Percentiles rank a stretch among this genome's conserved stretches.
Conservation (phyloP, 1,140 invertebrate genomes). For the Brachionus calyciflorus region DNA sequence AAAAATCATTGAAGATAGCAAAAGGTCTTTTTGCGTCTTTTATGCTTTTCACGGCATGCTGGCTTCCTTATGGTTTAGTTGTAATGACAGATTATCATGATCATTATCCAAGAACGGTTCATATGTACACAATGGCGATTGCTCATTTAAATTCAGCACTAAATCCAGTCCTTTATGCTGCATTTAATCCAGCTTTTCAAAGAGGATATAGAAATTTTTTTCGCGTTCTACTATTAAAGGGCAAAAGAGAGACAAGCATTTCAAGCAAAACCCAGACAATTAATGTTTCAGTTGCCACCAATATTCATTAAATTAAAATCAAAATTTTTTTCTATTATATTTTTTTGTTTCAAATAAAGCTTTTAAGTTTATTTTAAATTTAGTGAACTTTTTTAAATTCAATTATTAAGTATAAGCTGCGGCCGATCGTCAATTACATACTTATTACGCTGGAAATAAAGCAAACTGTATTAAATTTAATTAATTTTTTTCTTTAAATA, state of each 20-base stretch:
- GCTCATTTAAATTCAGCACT: slow-evolving; percentile 51
- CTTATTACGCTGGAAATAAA: too few species aligned
- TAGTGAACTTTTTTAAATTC: too few species aligned
- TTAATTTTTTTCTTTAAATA: too few species aligned
- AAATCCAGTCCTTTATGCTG: slow-evolving; percentile 51
- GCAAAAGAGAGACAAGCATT: background rate
- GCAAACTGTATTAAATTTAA: too few species aligned
- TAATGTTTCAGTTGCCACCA: background rate
- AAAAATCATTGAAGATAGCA: slow-evolving; percentile 31
- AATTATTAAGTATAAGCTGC: too few species aligned
- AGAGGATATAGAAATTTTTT: slow-evolving; percentile 46
- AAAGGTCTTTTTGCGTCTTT: slow-evolving; percentile 41
- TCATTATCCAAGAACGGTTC: slow-evolving; percentile 22
- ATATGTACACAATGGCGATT: slow-evolving; percentile 49
- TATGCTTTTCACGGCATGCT: slow-evolving; percentile 22
- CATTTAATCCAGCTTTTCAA: slow-evolving; percentile 50
- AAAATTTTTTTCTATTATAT: background rate
- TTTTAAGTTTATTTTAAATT: too few species aligned
- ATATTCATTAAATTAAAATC: background rate
- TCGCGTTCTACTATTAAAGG: background rate
- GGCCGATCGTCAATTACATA: too few species aligned
- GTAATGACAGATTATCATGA: slow-evolving; percentile 45
- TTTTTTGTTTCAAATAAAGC: too few species aligned
- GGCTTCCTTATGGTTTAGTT: slow-evolving; percentile 44
- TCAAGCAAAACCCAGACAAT: slow-evolving; percentile 4